Evolutionary conservation across 1,140 invertebrate species (phyloP).

Genomic region (Drosophila subobscura): DNA sequence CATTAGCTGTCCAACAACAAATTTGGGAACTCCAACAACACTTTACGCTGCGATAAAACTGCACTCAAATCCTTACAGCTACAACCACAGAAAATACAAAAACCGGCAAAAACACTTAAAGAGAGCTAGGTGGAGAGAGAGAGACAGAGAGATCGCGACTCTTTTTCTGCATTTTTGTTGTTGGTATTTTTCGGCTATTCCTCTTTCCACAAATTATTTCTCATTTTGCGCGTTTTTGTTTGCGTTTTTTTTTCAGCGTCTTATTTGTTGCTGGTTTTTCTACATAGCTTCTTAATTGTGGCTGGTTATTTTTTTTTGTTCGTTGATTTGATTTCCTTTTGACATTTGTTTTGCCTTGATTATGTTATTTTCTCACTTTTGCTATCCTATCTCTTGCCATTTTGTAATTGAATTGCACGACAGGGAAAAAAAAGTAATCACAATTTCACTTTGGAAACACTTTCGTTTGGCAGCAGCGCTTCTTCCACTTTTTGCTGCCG

Average conservation of each 20-base stretch:
- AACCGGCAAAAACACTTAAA: slow-evolving; percentile 33
- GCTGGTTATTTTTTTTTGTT: slow-evolving; percentile 13
- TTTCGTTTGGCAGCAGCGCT: slow-evolving; percentile 52
- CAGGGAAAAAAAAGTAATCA: slow-evolving; percentile 41
- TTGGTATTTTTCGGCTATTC: no score
- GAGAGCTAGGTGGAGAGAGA: slow-evolving; percentile 25
- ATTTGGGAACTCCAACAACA: no score
- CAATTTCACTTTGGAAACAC: slow-evolving; percentile 46
- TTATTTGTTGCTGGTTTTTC: slow-evolving; percentile 21
- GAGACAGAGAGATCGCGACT: neutral
- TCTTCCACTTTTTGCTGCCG: slow-evolving; percentile 34
- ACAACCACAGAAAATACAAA: slow-evolving; percentile 9
- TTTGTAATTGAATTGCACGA: slow-evolving; percentile 55
- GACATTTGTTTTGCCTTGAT: slow-evolving; percentile 48
- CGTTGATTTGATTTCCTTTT: slow-evolving; percentile 31
- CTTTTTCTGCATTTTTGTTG: no score
- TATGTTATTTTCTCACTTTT: slow-evolving; percentile 44
- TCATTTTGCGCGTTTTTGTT: slow-evolving; percentile 11
- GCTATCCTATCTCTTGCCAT: slow-evolving; percentile 31
- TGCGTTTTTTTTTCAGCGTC: no score
- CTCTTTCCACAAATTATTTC: no score
- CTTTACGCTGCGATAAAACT: no score
- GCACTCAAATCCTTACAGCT: neutral
- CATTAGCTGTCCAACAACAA: no score
- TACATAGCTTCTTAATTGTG: slow-evolving; percentile 38